Conservation (phyloP, 2,797 vertebrate genomes). For the Melanotaenia parkinsoni region DNA sequence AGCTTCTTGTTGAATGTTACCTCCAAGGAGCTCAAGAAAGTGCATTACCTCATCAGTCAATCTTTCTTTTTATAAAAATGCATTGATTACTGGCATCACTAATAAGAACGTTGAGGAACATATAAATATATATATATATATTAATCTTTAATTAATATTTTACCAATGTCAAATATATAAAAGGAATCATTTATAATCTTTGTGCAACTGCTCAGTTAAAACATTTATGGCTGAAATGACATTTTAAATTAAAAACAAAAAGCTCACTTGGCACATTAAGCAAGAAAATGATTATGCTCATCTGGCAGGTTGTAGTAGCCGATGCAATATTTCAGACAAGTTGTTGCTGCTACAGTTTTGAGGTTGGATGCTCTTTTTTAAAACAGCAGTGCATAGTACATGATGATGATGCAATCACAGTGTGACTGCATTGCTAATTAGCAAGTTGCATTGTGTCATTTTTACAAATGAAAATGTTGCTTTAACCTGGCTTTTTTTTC, state of each 20-base stretch:
- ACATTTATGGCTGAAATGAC: background rate
- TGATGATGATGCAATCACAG: background rate
- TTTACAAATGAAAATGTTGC: background rate
- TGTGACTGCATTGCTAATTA: background rate
- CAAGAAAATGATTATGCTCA: background rate
- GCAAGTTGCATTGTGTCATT: background rate
- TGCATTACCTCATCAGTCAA: background rate
- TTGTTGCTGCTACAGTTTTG: background rate
- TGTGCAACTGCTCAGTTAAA: background rate
- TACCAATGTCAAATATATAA: background rate
- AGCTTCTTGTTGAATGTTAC: slow-evolving; percentile 44
- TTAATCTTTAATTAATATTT: background rate
- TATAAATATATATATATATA: background rate
- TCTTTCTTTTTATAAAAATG: background rate
- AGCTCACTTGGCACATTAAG: background rate
- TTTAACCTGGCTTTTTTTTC: background rate
- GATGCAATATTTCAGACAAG: slow-evolving; percentile 6
- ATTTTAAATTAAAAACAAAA: background rate
- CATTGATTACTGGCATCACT: background rate
- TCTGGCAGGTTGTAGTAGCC: background rate
- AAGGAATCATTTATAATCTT: background rate
- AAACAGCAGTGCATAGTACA: background rate
- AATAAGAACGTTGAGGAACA: background rate
- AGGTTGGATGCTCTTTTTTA: background rate
- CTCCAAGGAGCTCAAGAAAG: slow-evolving; percentile 1